Base-by-base conservation (phyloP, 2,797 vertebrate species). In the Eutrigla gurnardus region DNA sequence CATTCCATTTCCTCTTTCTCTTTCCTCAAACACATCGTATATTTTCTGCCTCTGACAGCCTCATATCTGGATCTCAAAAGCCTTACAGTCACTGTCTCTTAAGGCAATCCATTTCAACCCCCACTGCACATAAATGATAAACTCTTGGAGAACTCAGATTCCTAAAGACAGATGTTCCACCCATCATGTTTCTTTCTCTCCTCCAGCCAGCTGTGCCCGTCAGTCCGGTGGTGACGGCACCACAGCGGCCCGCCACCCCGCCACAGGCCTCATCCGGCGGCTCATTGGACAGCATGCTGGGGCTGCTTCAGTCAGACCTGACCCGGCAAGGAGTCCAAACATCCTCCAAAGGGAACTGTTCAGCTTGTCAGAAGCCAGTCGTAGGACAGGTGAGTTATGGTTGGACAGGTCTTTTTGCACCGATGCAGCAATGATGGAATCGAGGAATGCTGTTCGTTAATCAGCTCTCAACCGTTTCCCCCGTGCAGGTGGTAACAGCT, bases 201-300 rank as follows among this genome's bases (percentile, higher is more conserved):
- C 53, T 32, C 37, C 80, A 95, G 94, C 94, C 95, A 50, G 71
- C 88, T 72, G 84, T 81, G 36, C 86, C 93, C 2, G 88, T 92
- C 84, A 86, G 13, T 73, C 93, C 93, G 12, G 90, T 88, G 35
- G 79, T 92, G 11, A 78, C 88, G 0, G 71, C 89, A 4, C 71
- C 90, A 2, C 93, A 83, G 78, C 93, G 92, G 50, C 83, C 89
- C 5, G n/a, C 75, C 7, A 25, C 90, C 25, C 83, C 88, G 0
- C 81, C 88, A 0, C 92, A 92, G 39, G 58, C 90, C 50, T 86
- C 94, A 3, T 88, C 94, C 0, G 94, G 91, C 0, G 95, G 96
- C 82, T 96, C 96, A 8, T 79, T 98, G 84, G 97, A 98, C 92
- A 96, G 95, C 86, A 98, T 98, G 97, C 89, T 98, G 83, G 97